Percentiles rank a stretch among this genome's conserved stretches.
Evolutionary conservation across 2,888 invertebrate species (phyloP).

Genomic region (Meiosimyza decipiens): DNA sequence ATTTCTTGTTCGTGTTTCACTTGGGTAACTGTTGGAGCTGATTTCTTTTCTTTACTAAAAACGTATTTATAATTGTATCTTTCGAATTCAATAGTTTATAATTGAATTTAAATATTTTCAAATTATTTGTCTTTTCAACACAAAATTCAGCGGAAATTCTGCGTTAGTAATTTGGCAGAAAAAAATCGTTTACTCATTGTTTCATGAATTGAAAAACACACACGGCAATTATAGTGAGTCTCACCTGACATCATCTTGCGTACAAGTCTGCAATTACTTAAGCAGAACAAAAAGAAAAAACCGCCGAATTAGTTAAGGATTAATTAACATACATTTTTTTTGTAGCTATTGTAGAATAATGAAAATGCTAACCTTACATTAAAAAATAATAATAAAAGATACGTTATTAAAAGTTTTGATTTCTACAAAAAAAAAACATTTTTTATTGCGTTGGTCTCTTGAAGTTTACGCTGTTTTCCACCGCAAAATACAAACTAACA

Average conservation of each 20-base stretch:
- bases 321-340: conserved; percentile 28
- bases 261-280: conserved; percentile 67
- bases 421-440: no score
- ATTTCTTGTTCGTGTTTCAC: conserved; percentile 25
- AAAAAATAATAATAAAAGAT: background rate
- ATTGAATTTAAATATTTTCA: conserved; percentile 23
- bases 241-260: conserved; percentile 64
- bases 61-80: conserved; percentile 9
- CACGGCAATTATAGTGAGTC: conserved; percentile 43
- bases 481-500: no score
- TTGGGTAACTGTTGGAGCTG: conserved; percentile 25
- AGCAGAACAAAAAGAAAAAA: conserved; percentile 66
- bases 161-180: conserved; percentile 31
- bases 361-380: conserved; percentile 14
- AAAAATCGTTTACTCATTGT: conserved; percentile 33
- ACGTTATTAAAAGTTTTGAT: no score
- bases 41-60: conserved; percentile 16
- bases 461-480: no score
- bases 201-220: conserved; percentile 34
- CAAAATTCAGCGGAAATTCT: conserved; percentile 30
- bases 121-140: conserved; percentile 22
- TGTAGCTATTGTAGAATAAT: conserved; percentile 28
- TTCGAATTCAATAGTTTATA: conserved; percentile 26
- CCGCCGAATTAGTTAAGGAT: conserved; percentile 65
- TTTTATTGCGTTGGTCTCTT: no score